A percentile compares a stretch with the other conserved stretches of the same genome.
phyloP scores from a whole-genome alignment of 2,888 invertebrate species.

The Lycaena phlaeas region DNA sequence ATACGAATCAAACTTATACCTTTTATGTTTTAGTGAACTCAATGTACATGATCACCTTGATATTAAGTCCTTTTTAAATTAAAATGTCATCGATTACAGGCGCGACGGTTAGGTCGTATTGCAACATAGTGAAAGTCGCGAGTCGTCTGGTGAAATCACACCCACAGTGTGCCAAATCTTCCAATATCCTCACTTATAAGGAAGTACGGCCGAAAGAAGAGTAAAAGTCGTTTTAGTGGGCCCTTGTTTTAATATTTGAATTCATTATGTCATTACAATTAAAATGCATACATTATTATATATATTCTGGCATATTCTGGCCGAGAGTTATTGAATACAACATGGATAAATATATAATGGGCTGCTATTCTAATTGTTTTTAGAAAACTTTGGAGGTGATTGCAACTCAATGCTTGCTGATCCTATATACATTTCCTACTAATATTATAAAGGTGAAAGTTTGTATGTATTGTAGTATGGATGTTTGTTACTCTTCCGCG shows the following conservation, averaged over 20 bases:
- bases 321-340: no score
- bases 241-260: constrained; percentile 9
- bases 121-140: constrained; percentile 63
- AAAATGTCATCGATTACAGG: constrained; percentile 42
- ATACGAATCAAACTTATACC: constrained; percentile 8
- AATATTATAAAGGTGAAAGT: no score
- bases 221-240: constrained; percentile 52
- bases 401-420: no score
- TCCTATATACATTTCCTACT: no score
- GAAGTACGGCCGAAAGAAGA: constrained; percentile 34
- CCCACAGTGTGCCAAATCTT: constrained; percentile 65
- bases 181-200: constrained; percentile 43
- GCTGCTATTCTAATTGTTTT: no score
- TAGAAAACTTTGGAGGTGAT: no score
- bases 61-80: constrained; percentile 45
- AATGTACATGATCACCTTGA: constrained; percentile 48
- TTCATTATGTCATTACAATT: no score
- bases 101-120: constrained; percentile 27
- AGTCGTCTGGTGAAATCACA: constrained; percentile 62
- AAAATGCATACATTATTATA: no score
- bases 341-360: no score
- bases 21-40: constrained; percentile 1
- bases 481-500: no score
- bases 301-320: no score
- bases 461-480: no score